phyloP scores from a whole-genome alignment of 2,888 invertebrate species.

The Sisyra nigra region DNA sequence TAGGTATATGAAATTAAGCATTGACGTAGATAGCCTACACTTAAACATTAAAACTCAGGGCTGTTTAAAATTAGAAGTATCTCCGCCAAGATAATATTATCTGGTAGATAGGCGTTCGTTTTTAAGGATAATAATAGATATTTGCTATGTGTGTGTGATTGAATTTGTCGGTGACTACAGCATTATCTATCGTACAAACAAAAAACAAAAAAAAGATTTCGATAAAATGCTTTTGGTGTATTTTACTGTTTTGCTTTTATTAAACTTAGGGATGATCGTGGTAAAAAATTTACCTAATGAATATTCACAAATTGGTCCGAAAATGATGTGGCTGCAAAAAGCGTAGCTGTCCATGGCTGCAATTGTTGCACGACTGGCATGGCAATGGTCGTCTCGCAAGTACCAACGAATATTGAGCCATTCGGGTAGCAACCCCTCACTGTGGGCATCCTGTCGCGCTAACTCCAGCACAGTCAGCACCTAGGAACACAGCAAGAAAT shows the following conservation, averaged over 20 bases:
- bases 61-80: too few species aligned
- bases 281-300: constrained; percentile 43
- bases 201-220: constrained; percentile 5
- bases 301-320: constrained; percentile 71
- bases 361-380: constrained; percentile 54
- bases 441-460: constrained; percentile 37
- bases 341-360: constrained; percentile 55
- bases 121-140: too few species aligned
- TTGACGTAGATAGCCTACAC: too few species aligned
- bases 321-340: constrained; percentile 59
- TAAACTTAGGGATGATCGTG: background rate
- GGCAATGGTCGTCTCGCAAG: constrained; percentile 54
- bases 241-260: constrained; percentile 5
- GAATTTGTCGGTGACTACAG: constrained; percentile 3
- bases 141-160: too few species aligned
- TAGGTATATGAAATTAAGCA: too few species aligned
- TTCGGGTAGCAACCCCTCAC: constrained; percentile 35
- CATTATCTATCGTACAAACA: constrained; percentile 6
- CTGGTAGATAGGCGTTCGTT: too few species aligned
- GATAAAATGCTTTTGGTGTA: background rate
- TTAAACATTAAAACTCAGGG: too few species aligned
- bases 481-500: constrained; percentile 22
- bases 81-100: too few species aligned
- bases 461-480: constrained; percentile 43
- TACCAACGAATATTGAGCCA: constrained; percentile 42